Percentiles rank a stretch among this genome's conserved stretches.
Conservation (phyloP, 2,888 invertebrate genomes). For the Nysson spinosus region DNA sequence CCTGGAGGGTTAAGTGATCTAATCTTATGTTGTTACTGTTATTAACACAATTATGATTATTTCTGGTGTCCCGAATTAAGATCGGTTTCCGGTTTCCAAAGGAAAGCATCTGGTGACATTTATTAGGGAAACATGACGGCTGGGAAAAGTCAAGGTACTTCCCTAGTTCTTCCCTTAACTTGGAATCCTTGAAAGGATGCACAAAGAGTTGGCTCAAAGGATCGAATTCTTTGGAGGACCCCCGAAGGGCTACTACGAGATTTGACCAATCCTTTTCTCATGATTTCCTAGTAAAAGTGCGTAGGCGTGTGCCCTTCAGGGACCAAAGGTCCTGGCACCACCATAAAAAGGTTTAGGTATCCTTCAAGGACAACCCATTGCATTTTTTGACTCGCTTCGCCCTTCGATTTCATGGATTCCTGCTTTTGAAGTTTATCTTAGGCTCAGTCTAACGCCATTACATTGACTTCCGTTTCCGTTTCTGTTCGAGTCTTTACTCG, state of each 20-base stretch:
- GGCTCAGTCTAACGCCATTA: conserved; percentile 60
- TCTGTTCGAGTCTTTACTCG: too few species aligned
- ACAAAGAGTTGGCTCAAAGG: conserved; percentile 7
- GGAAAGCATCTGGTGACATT: conserved; percentile 56
- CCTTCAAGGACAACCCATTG: conserved; percentile 40
- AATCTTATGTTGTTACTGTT: neutral
- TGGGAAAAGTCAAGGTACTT: too few species aligned
- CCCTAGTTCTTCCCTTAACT: too few species aligned
- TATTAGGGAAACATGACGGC: conserved; percentile 62
- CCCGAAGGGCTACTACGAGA: conserved; percentile 59
- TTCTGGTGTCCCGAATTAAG: conserved; percentile 9
- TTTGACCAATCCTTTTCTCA: conserved; percentile 66
- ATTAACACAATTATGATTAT: conserved; percentile 1
- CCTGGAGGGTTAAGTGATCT: conserved; percentile 46
- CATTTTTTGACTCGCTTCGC: conserved; percentile 34
- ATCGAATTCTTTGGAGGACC: conserved; percentile 41
- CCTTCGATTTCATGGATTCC: conserved; percentile 64
- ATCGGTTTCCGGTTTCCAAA: conserved; percentile 29
- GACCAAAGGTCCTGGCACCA: conserved; percentile 57
- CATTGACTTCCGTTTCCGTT: conserved; percentile 6
- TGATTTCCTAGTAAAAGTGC: conserved; percentile 76
- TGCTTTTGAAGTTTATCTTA: conserved; percentile 71
- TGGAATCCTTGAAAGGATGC: too few species aligned
- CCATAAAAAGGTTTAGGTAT: conserved; percentile 51
- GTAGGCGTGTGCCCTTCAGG: conserved; percentile 77